Conservation (phyloP, 1,140 invertebrate species). For the Marisa cornuarietis region DNA sequence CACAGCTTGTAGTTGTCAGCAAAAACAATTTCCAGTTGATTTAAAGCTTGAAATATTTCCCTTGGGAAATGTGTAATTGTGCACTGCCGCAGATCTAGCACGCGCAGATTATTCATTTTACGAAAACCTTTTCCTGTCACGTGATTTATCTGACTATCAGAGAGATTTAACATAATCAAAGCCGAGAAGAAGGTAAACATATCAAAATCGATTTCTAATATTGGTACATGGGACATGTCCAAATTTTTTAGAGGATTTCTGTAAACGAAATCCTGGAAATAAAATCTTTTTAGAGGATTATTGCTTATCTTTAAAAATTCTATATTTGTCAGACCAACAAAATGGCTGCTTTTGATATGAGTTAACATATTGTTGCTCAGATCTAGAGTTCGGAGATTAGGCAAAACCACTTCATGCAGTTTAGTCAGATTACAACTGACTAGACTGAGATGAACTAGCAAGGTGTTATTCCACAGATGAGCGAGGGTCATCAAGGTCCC, state of each 20-base stretch:
- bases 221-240: background rate
- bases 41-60: background rate
- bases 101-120: background rate
- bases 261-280: background rate
- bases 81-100: background rate
- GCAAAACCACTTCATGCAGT: background rate
- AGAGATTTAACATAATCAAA: slow-evolving; percentile 1
- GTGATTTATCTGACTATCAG: background rate
- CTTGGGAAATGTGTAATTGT: background rate
- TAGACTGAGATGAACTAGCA: slow-evolving; percentile 1
- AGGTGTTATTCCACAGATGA: background rate
- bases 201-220: background rate
- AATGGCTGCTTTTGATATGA: background rate
- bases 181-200: background rate
- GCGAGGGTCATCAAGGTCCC: background rate
- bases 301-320: background rate
- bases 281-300: background rate
- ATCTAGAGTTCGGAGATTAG: background rate
- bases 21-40: background rate
- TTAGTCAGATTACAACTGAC: background rate
- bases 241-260: background rate
- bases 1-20: slow-evolving; percentile 21
- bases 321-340: background rate
- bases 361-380: background rate
- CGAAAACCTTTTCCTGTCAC: background rate